Base-by-base conservation (phyloP, 1,140 invertebrate species). In the Bathynomus jamesi region DNA sequence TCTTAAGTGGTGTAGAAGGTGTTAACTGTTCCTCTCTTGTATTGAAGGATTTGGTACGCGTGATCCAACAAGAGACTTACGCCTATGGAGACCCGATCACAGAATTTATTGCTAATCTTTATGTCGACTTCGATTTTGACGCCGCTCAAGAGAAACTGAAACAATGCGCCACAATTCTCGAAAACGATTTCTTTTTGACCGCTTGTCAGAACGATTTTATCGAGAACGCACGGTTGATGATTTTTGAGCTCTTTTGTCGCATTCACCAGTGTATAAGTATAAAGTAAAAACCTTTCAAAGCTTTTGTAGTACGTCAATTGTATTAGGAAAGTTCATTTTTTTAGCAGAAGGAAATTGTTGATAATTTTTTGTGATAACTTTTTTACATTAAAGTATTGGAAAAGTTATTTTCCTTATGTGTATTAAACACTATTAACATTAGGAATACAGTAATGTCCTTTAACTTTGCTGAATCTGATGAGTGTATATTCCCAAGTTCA, bases 81-180 rank as follows among this genome's bases (percentile, higher is more conserved):
- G 97, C 94, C 7, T 99, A 99, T 83, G 87, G 89, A 79, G 98
- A 99, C 83, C 98, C 98, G 8, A 99, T 99, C 72, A 99, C 97
- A 11, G 97, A 99, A 83, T 99, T 99, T 83, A 87, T 99, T 24
- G 96, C 98, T 81, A 96, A 98, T 85, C 85, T 99, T 3, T 99
- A 98, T 82, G 95, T 99, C 0, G 98, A 99, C 82, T 99, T 98
- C 85, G 97, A 99, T 82, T 99, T 99, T 83, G 96, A 99, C 84
- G 95, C 94, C 25, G 97, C 98, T 3, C 90, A 99, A 78, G 87
- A 95, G 76, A 99, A 99, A 81, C 83, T 99, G 24, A 90, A 95
- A 78, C 95, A 99, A 82, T 99, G 97, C 83, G 94, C 97, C 83
- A 90, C 89, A 11, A 95, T 99, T 11, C 86, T 99, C 0, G 87